Base-by-base conservation (phyloP, 1,140 invertebrate genomes). In the Anastrepha obliqua region DNA sequence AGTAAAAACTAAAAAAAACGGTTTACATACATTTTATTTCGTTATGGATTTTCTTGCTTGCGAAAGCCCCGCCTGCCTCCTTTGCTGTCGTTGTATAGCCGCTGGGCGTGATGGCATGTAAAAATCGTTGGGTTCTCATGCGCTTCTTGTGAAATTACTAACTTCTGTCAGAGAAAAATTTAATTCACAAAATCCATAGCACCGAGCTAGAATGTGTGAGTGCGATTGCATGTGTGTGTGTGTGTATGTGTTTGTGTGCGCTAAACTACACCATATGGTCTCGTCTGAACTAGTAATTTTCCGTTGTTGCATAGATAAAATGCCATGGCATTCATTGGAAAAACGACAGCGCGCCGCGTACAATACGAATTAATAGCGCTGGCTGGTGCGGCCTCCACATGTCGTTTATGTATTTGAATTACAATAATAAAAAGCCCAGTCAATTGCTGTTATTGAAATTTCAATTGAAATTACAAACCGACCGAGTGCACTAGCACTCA, bases 401-500 rank as follows among this genome's bases (percentile, higher is more conserved):
- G 39, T 1, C 39, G 42, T 70, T 4, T 70, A 70, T 17, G 42
- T 70, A 70, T 17, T 70, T 17, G 7, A 55, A 55, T 55, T 81
- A 55, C 44, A 81, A 81, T 55, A 81, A 55, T 81, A 81, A 81
- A 81, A 81, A 8, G 47, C 47, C 13, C n/a, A 47, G 17, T 78
- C 70, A 78, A 78, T 78, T 78, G 70, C 70, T 78, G 70, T 51
- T 78, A 78, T 78, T 78, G 70, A 78, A 78, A 78, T 70, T 70
- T 70, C 65, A 70, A 78, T 78, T 78, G 70, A 78, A 78, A 78
- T 51, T 78, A 78, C 47, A 78, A 78, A 51, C n/a, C 44, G 51
- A 55, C 70, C 9, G 29, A 11, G 17, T 11, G 70, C n/a, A n/a
- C 44, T 51, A 78, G 47, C 15, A 78, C 15, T 78, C 44, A 55